phyloP scores from a whole-genome alignment of 1,140 invertebrate species.

The Pemphigus obesinymphae region DNA sequence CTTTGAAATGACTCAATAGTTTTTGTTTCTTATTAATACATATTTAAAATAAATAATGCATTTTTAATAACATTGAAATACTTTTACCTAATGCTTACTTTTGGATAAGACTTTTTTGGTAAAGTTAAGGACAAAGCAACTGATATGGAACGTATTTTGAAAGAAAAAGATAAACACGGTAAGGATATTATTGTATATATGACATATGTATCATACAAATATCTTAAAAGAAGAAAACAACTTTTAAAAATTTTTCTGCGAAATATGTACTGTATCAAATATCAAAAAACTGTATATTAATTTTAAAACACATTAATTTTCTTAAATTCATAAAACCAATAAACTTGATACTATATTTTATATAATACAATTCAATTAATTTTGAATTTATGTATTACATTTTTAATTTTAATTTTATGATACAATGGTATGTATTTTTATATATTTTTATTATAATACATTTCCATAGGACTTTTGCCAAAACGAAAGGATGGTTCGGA shows the following conservation, averaged over 20 bases:
- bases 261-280: too few species aligned
- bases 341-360: too few species aligned
- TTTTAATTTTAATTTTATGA: background rate
- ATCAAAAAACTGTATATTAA: too few species aligned
- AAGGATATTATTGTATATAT: constrained; percentile 46
- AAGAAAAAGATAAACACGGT: constrained; percentile 89
- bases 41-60: background rate
- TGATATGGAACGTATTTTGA: constrained; percentile 81
- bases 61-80: constrained; percentile 4
- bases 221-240: too few species aligned
- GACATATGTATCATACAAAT: background rate
- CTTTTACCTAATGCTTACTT: constrained; percentile 8
- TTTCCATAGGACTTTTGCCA: constrained; percentile 71
- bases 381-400: background rate
- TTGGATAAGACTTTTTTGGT: constrained; percentile 74
- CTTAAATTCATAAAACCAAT: too few species aligned
- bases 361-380: too few species aligned
- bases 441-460: too few species aligned
- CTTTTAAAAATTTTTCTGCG: too few species aligned
- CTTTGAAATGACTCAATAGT: background rate
- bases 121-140: constrained; percentile 88
- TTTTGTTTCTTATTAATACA: background rate
- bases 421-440: too few species aligned
- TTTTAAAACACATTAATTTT: too few species aligned
- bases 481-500: constrained; percentile 96